Percentiles rank a stretch among this genome's conserved stretches.
phyloP scores from a whole-genome alignment of 2,113 vertebrate species.

The Lonchura striata region DNA sequence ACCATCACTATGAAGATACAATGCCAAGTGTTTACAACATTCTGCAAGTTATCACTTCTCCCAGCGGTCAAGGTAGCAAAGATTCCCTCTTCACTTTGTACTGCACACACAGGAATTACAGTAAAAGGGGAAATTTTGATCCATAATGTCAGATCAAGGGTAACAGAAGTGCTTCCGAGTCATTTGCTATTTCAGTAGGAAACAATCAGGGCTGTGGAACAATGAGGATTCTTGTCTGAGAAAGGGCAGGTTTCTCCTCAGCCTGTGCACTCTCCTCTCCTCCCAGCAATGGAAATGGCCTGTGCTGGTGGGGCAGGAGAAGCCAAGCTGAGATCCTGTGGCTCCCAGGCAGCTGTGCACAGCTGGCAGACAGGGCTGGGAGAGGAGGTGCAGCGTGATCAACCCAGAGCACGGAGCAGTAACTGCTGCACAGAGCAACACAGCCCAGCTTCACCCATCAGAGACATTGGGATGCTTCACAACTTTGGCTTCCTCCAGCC shows the following conservation, averaged over 20 bases:
- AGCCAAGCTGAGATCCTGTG: background rate
- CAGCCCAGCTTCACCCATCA: background rate
- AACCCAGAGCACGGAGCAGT: background rate
- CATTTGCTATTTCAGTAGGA: background rate
- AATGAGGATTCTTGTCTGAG: background rate
- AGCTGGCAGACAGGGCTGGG: background rate
- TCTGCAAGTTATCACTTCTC: background rate
- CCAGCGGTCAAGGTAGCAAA: background rate
- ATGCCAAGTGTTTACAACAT: background rate
- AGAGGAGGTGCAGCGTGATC: fast-evolving
- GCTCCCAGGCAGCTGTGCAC: background rate
- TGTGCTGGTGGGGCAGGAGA: background rate
- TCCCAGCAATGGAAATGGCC: background rate
- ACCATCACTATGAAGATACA: background rate
- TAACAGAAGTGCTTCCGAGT: slow-evolving; percentile 5
- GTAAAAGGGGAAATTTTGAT: background rate
- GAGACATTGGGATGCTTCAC: background rate
- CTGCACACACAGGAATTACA: background rate
- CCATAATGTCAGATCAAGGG: background rate
- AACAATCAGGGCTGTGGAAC: background rate
- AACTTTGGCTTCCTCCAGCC: background rate
- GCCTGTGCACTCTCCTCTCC: background rate
- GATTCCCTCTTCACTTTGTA: background rate
- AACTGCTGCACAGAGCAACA: background rate
- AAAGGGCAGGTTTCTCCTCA: background rate